Evolutionary conservation across 2,113 vertebrate genomes (phyloP).

Genomic region (Monopterus albus): DNA sequence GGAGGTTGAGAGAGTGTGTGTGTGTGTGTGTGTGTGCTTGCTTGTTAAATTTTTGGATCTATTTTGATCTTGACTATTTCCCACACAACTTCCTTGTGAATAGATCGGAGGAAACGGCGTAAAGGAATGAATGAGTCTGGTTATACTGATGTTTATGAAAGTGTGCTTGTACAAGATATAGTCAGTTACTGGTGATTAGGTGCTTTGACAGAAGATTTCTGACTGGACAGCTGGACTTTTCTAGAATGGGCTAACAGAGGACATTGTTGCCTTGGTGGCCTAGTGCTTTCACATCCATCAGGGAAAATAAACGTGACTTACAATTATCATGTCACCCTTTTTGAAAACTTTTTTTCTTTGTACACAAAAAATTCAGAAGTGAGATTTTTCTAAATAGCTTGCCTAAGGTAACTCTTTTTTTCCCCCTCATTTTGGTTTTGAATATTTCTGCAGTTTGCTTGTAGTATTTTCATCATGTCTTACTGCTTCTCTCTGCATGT

Average conservation of each 20-base stretch:
- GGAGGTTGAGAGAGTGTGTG: neutral
- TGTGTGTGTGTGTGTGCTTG: slow-evolving; percentile 7
- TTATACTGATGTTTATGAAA: slow-evolving; percentile 7
- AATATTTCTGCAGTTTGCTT: slow-evolving; percentile 72
- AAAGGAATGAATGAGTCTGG: slow-evolving; percentile 1
- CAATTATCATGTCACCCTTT: slow-evolving; percentile 70
- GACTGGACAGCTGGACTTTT: slow-evolving; percentile 45
- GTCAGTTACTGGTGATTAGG: neutral
- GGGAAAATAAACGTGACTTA: slow-evolving; percentile 72
- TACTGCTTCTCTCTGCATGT: slow-evolving; percentile 65
- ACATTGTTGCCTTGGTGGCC: slow-evolving; percentile 44
- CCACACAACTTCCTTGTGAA: slow-evolving; percentile 22
- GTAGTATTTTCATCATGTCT: slow-evolving; percentile 65
- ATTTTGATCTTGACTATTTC: slow-evolving; percentile 31
- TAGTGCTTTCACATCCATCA: slow-evolving; percentile 74
- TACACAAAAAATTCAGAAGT: slow-evolving; percentile 69
- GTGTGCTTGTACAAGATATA: slow-evolving; percentile 43
- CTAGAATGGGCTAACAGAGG: slow-evolving; percentile 30
- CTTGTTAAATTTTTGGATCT: slow-evolving; percentile 20
- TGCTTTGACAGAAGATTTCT: neutral
- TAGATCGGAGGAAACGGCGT: slow-evolving; percentile 3
- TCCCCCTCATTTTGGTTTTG: slow-evolving; percentile 59
- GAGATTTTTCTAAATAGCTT: slow-evolving; percentile 72
- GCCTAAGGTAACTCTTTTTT: slow-evolving; percentile 58
- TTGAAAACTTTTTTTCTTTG: slow-evolving; percentile 66